Conservation (phyloP, 2,113 vertebrate genomes). For the Platanista minor region DNA sequence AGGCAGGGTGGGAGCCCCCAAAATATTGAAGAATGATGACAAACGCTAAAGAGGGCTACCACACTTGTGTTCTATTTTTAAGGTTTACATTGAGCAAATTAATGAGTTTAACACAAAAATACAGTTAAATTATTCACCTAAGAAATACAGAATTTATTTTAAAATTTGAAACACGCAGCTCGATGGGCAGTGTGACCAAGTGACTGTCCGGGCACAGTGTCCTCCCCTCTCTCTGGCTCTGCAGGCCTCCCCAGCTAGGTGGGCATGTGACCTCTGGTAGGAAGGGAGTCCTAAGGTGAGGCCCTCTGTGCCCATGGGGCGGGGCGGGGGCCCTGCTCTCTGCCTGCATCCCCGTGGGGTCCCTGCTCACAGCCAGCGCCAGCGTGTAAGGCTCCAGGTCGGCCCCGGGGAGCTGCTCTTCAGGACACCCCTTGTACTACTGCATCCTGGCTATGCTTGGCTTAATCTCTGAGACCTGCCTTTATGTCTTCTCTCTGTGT, state of each 20-base stretch:
- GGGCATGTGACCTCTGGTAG: neutral
- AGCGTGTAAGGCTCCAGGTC: neutral
- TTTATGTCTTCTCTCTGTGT: accelerated
- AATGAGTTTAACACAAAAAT: neutral
- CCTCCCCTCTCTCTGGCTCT: accelerated
- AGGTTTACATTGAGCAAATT: neutral
- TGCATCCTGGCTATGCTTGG: accelerated
- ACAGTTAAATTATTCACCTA: neutral
- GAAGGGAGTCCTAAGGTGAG: no score
- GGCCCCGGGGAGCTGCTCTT: neutral
- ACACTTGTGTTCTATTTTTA: accelerated
- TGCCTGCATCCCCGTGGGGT: neutral
- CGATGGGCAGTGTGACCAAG: accelerated
- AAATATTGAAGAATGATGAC: neutral
- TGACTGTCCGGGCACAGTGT: accelerated
- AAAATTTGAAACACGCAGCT: neutral
- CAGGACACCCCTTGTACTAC: accelerated
- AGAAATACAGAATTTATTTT: neutral
- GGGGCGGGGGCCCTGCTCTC: no score
- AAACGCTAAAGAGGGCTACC: neutral
- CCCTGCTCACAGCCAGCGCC: neutral
- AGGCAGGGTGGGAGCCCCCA: accelerated
- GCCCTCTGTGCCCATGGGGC: accelerated
- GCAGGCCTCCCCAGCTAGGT: no score
- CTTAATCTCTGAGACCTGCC: neutral